Conservation (phyloP, 2,113 vertebrate genomes). For the Nansenia antarctica region DNA sequence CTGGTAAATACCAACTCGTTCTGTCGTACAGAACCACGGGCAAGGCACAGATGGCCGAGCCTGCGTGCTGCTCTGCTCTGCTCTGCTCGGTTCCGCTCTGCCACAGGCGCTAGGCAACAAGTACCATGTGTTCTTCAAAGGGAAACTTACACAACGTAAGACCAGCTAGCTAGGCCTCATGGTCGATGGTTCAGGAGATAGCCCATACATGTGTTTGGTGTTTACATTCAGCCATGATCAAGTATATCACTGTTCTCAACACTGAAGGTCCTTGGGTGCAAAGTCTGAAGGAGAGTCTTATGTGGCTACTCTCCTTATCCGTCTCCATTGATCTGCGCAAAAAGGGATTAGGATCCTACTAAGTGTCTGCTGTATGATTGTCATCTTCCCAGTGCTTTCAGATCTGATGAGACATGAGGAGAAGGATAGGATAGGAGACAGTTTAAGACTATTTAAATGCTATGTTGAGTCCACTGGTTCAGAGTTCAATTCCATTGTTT, state of each 20-base stretch:
- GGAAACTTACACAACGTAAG: not conserved
- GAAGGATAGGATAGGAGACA: too few relatives aligned
- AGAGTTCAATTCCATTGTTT: too few relatives aligned
- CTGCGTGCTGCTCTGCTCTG: slow-evolving; percentile 27
- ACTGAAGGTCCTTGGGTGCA: not conserved
- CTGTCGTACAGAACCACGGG: slow-evolving; percentile 46
- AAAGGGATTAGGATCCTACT: too few relatives aligned
- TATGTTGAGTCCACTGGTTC: too few relatives aligned
- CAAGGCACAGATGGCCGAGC: slow-evolving; percentile 55
- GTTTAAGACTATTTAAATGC: too few relatives aligned
- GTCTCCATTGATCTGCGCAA: too few relatives aligned
- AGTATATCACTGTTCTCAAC: not conserved
- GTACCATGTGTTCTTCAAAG: slow-evolving; percentile 59
- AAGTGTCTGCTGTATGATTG: too few relatives aligned
- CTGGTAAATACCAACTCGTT: slow-evolving; percentile 46
- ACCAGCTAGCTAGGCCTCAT: not conserved
- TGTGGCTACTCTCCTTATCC: too few relatives aligned
- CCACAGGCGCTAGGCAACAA: slow-evolving; percentile 47
- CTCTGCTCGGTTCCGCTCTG: slow-evolving; percentile 30
- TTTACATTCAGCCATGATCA: not conserved
- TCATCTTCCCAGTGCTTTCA: too few relatives aligned
- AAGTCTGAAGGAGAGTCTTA: not conserved
- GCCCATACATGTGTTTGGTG: not conserved
- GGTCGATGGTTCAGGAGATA: not conserved
- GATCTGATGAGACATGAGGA: too few relatives aligned